Evolutionary conservation across 2,797 vertebrate genomes (phyloP).

Genomic region (Distichodus sexfasciatus): DNA sequence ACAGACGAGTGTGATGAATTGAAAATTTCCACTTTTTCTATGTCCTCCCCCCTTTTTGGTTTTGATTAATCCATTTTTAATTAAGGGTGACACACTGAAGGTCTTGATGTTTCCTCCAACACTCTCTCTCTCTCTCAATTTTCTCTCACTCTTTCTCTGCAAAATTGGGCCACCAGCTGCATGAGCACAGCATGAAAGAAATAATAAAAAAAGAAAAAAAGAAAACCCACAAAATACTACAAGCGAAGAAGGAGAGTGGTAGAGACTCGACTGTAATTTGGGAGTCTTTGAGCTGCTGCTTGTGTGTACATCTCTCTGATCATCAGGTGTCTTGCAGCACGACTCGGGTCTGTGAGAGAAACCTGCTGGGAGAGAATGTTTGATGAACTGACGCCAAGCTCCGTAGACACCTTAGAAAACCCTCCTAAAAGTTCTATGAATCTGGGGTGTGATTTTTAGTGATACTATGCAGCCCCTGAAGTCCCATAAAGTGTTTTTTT

Average conservation of each 20-base stretch:
- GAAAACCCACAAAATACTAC: neutral
- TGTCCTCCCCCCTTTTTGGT: constrained; percentile 55
- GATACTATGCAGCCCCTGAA: no score
- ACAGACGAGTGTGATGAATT: constrained; percentile 68
- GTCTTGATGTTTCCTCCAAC: constrained; percentile 68
- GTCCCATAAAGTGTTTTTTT: no score
- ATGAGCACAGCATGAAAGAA: neutral
- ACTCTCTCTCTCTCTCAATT: constrained; percentile 17
- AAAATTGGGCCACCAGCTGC: constrained; percentile 8
- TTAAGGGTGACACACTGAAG: constrained; percentile 65
- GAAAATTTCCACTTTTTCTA: constrained; percentile 64
- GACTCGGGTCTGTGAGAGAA: constrained; percentile 4
- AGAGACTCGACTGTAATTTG: neutral
- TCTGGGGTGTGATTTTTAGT: no score
- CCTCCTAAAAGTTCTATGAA: no score
- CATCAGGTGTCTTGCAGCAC: constrained; percentile 32
- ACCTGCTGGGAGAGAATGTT: constrained; percentile 27
- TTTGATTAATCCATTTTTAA: constrained; percentile 77
- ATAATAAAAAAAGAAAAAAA: no score
- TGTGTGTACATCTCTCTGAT: constrained; percentile 14
- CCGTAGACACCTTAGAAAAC: neutral
- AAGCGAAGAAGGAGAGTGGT: neutral
- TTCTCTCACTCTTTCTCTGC: neutral
- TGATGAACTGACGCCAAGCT: constrained; percentile 24
- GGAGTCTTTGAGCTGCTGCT: neutral